Percentiles rank a stretch among this genome's conserved stretches.
These are phyloP conservation scores for Patella pellucida DNA, from an alignment of 2,888 invertebrate species.

Conservation along the genomic window DNA sequence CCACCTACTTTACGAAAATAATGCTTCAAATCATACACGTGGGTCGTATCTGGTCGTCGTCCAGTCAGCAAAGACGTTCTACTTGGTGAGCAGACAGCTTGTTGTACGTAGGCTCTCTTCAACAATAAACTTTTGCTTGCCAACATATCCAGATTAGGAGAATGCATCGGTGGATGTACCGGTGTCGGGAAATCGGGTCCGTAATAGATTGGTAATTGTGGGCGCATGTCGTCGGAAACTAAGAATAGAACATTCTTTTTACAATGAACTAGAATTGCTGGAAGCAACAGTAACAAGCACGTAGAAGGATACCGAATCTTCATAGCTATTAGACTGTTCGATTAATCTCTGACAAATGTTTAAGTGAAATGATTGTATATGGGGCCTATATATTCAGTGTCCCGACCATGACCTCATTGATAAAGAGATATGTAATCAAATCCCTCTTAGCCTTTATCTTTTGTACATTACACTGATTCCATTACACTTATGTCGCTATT, in stretches of 20 bases:
- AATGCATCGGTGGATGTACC: slow-evolving; percentile 41
- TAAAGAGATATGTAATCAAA: no score
- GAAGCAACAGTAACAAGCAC: background rate
- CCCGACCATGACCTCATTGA: no score
- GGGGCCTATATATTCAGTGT: no score
- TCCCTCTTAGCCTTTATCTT: no score
- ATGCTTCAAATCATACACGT: slow-evolving; percentile 36
- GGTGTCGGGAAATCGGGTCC: slow-evolving; percentile 41
- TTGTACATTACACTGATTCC: no score
- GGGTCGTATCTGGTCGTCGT: slow-evolving; percentile 47
- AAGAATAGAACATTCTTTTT: slow-evolving; percentile 40
- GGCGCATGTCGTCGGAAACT: slow-evolving; percentile 42
- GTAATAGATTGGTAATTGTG: slow-evolving; percentile 40
- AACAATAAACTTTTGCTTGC: slow-evolving; percentile 42
- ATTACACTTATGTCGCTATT: no score
- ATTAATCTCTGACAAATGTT: no score
- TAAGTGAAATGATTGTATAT: no score
- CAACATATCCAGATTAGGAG: slow-evolving; percentile 46
- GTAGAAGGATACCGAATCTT: background rate
- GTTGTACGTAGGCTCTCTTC: slow-evolving; percentile 43
- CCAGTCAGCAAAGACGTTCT: slow-evolving; percentile 45
- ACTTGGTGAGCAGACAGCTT: slow-evolving; percentile 41
- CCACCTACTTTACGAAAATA: slow-evolving; percentile 44
- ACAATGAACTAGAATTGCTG: background rate
- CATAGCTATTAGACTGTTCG: no score